Evolutionary conservation across 2,797 vertebrate species (phyloP), one percentile per base, ranked within the genome.

Genomic region (Melanitta fusca): DNA sequence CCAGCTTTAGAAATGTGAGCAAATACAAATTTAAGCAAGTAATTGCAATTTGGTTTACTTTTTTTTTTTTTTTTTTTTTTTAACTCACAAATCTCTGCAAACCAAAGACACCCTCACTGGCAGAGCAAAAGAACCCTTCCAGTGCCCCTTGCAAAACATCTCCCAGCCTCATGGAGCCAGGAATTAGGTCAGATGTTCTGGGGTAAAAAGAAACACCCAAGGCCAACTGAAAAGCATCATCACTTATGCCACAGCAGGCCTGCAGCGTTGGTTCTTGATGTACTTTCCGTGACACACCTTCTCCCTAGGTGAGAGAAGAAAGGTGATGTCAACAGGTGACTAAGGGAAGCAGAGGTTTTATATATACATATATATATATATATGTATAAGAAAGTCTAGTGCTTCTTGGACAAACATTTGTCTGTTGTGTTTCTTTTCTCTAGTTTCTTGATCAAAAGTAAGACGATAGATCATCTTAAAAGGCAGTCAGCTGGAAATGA

Each of bases 221-320:
- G 57, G 72, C 72, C 91, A 85, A 93, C 79, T 89, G 93, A 92
- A 93, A 97, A 96, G 85, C 72, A 62, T 91, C 88, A 65, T 41
- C 72, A 39, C 16, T 2, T 39, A 24, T 61, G 65, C 65, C 51
- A 58, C 53, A 85, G 81, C 89, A 91, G 89, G 49, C 49, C 60
- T 71, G 49, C 49, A 87, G 84, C 77, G 70, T 2, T 11, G 64
- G 64, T 38, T 93, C 85, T 28, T 82, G 91, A 57, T 53, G 73
- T 36, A 15, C 78, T 73, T 88, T 91, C 77, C 88, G 96, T 32
- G 43, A 81, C 89, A 89, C 73, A 74, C 85, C 58, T 95, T 89
- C 94, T 91, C 91, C 92, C 79, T 84, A 43, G 91, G 80, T 90
- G 79, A 73, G 51, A 58, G 73, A 90, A 92, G 73, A 95, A 90